These are phyloP conservation scores for Oscheius sp. DNA, from an alignment of 2,888 invertebrate genomes.

Conservation along the genomic window DNA sequence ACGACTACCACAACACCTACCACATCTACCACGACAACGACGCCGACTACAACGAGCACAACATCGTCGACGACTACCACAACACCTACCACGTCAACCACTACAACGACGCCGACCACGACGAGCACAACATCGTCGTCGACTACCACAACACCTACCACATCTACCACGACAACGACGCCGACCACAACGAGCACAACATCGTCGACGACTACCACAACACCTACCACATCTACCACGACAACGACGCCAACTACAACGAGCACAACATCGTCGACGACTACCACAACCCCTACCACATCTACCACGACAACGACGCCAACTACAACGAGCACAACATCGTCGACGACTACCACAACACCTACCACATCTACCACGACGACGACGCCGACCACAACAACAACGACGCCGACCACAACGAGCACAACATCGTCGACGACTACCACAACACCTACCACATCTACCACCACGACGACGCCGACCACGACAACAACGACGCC, in stretches of 20 bases:
- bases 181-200: not conserved
- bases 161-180: not conserved
- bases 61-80: not conserved
- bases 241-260: not conserved
- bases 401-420: constrained; percentile 2
- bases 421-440: not conserved
- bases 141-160: not conserved
- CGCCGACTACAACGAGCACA: not conserved
- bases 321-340: not conserved
- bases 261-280: not conserved
- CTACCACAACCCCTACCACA: not conserved
- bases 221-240: not conserved
- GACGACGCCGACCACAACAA: not conserved
- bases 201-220: not conserved
- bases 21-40: not conserved
- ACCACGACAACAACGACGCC: not conserved
- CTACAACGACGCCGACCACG: not conserved
- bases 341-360: not conserved
- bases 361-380: not conserved
- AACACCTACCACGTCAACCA: not conserved
- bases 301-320: not conserved
- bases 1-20: not conserved
- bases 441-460: not conserved
- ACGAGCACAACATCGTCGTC: not conserved
- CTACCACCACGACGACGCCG: not conserved